Evolutionary conservation across 2,888 invertebrate species (phyloP), one percentile per base, ranked within the genome.

Genomic region (Ernsta delagoae): DNA sequence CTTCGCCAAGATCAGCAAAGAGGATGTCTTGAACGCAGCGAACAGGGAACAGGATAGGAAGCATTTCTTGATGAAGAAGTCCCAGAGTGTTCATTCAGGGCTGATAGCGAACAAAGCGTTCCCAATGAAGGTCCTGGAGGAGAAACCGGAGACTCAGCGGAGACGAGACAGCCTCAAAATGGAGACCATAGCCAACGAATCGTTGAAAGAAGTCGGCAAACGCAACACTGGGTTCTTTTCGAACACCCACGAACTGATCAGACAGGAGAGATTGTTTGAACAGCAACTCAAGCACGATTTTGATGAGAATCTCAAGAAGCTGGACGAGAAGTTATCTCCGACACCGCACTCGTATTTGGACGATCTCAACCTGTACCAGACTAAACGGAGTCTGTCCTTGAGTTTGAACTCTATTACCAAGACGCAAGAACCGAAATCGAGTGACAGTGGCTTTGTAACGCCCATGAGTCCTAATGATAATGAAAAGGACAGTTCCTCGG

Each of bases 371-470:
- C 80, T 87, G 16, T 90, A 90, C 36, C 90, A 90, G 50, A 84
- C 83, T 69, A 84, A 81, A 45, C 90, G 85, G 72, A 84, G 84
- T 11, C 83, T 93, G 84, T 89, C 92, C 3, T 75, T 94, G 67
- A 90, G 90, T 78, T 71, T 93, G 31, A 89, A 83, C 65, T 76
- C 88, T 0, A 78, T 82, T 3, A 75, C 75, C 3, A 78, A 77
- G 34, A 61, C 53, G 7, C 67, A 72, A 34, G 80, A 79, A 6
- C 36, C 70, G 3, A 84, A 84, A 59, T 71, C 78, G 0, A 77
- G 72, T 41, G 96, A 96, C 68, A 96, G 96, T 60, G 96, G 96
- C 0, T 94, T 96, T 7, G 95, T 95, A 0, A 96, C 96, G 0
- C 96, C 96, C 0, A 76, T 95, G 7, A 94, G 93, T 70, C 95